Evolutionary conservation across 2,113 vertebrate species (phyloP).

Genomic region (Alaudala cheleensis): DNA sequence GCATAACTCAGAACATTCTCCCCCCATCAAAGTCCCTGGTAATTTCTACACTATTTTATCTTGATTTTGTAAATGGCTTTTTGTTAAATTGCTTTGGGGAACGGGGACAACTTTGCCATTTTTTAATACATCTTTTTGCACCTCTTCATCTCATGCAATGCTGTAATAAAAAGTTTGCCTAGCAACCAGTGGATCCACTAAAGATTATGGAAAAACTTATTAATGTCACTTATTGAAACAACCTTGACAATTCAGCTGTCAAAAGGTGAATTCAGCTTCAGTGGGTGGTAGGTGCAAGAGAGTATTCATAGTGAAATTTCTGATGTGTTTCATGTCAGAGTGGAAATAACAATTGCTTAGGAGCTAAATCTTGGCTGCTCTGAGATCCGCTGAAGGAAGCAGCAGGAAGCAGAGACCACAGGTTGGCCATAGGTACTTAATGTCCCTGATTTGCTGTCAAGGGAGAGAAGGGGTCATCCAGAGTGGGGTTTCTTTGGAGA

Average conservation of each 20-base stretch:
- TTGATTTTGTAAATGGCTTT: slow-evolving; percentile 19
- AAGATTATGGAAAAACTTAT: neutral
- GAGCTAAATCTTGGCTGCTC: neutral
- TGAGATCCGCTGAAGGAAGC: neutral
- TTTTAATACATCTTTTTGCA: neutral
- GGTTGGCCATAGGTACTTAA: neutral
- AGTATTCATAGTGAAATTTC: slow-evolving; percentile 11
- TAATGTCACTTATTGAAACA: neutral
- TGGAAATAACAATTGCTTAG: neutral
- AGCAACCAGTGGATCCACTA: neutral
- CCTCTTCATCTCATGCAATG: neutral
- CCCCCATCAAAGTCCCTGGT: neutral
- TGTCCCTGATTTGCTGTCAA: neutral
- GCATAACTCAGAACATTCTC: neutral
- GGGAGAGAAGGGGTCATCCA: neutral
- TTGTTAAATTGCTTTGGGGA: neutral
- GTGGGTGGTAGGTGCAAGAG: neutral
- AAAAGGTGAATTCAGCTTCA: neutral
- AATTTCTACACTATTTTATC: neutral
- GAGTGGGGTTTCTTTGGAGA: neutral
- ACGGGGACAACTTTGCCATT: neutral
- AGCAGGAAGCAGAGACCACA: neutral
- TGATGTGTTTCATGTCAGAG: neutral
- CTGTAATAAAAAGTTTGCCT: slow-evolving; percentile 14
- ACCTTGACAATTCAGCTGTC: slow-evolving; percentile 4